These are phyloP conservation scores for Barnardius zonarius DNA, from an alignment of 2,113 vertebrate genomes.

Conservation along the genomic window DNA sequence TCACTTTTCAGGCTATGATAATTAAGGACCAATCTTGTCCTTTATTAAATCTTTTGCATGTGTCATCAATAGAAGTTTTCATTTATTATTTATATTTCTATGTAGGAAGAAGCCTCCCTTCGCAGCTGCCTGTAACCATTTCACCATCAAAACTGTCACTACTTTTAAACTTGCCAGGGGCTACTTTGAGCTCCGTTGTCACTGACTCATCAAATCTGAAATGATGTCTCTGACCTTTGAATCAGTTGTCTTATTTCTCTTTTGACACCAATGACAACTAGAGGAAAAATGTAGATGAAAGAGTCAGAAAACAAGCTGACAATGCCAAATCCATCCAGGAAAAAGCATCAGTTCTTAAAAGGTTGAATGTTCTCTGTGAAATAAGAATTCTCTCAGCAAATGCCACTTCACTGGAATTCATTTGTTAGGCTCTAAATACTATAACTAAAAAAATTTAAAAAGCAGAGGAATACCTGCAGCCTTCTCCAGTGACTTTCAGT, in stretches of 20 bases:
- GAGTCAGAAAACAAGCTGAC: conserved; percentile 32
- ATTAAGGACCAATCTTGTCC: not conserved
- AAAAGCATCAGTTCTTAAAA: conserved; percentile 16
- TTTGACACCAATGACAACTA: conserved; percentile 56
- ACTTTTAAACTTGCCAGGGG: conserved; percentile 1
- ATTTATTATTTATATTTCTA: not conserved
- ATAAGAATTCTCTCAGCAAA: conserved; percentile 8
- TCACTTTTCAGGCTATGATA: not conserved
- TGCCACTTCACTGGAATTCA: not conserved
- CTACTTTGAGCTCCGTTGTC: conserved; percentile 16
- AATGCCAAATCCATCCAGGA: conserved; percentile 23
- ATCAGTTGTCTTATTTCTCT: conserved; percentile 54
- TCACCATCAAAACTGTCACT: conserved; percentile 1
- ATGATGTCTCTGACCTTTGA: conserved; percentile 62
- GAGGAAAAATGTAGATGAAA: conserved; percentile 38
- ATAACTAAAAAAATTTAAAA: not conserved
- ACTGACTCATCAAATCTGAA: conserved; percentile 62
- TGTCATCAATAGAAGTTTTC: not conserved
- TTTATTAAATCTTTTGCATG: not conserved
- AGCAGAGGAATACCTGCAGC: not conserved
- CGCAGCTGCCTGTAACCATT: not conserved
- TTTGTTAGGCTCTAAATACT: not conserved
- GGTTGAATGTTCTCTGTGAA: not conserved
- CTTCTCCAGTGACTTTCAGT: not conserved
- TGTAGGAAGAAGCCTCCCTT: not conserved